Base-by-base conservation (phyloP, 1,140 invertebrate genomes). In the Aporrectodea caliginosa region DNA sequence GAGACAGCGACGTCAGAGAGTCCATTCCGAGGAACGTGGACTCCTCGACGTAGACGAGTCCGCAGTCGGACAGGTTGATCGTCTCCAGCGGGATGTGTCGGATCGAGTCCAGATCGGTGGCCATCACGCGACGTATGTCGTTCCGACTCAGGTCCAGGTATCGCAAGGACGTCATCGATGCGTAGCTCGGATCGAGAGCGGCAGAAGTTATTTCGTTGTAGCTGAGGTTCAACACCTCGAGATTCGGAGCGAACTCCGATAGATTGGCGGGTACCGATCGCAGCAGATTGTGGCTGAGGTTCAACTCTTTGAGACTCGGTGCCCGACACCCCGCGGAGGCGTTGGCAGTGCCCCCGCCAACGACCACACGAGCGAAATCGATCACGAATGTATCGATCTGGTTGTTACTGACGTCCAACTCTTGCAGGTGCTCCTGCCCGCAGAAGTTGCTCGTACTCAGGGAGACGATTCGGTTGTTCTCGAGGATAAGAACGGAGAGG, bases 261-360 rank as follows among this genome's bases (percentile, higher is more conserved):
- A 79, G 78, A 33, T 75, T 80, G 29, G 16, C 16, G 1, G 80
- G 80, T n/a, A 77, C 32, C 35, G 35, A 32, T 6, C 30, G 34
- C 31, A 81, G 80, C 69, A 32, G 72, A 31, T 81, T 81, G 80
- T 75, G 43, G 79, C 74, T 75, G 22, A 81, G 34, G 32, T 73
- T 72, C 14, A 81, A 30, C 33, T 80, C 73, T 32, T 73, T 70
- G 33, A 81, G 80, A 0, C 2, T n/a, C 32, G 76, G 73, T n/a
- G 69, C 35, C 27, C 43, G 35, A 70, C 72, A 78, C n/a, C n/a
- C n/a, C 58, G 31, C 58, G 2, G 34, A 31, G 1, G 22, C 75
- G 1, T 35, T 74, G 33, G 34, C n/a, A n/a, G 69, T 69, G 69
- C n/a, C n/a, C n/a, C n/a, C n/a, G n/a, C n/a, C n/a, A n/a, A n/a